phyloP scores from a whole-genome alignment of 2,797 vertebrate species.

The Hipposideros larvatus region DNA sequence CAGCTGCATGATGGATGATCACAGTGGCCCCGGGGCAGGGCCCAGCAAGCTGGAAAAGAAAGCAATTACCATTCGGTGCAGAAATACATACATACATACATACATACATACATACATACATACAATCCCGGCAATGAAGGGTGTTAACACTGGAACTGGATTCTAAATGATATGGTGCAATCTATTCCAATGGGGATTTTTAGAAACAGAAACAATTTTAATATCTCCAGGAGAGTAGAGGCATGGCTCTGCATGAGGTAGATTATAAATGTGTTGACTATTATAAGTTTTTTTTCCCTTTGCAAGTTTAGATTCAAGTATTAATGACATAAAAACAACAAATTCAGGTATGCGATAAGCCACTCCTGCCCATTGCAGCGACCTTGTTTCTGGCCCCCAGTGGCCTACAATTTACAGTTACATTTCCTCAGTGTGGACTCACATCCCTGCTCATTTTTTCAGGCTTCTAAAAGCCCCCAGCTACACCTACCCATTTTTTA shows the following conservation, averaged over 20 bases:
- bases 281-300: background rate
- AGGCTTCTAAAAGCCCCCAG: background rate
- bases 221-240: background rate
- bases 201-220: background rate
- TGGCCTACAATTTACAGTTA: background rate
- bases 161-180: background rate
- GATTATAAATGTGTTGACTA: background rate
- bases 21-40: background rate
- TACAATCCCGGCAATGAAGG: background rate
- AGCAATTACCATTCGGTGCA: background rate
- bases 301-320: background rate
- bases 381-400: background rate
- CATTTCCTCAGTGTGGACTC: background rate
- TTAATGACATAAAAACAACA: background rate
- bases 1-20: background rate
- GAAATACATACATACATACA: too few species aligned
- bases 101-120: too few species aligned
- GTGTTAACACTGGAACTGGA: background rate
- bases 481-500: background rate
- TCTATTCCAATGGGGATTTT: background rate
- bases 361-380: background rate
- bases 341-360: background rate
- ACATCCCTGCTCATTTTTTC: background rate
- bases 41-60: background rate
- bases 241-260: background rate